Base-by-base conservation (phyloP, 2,113 vertebrate genomes). In the Salvator merianae region DNA sequence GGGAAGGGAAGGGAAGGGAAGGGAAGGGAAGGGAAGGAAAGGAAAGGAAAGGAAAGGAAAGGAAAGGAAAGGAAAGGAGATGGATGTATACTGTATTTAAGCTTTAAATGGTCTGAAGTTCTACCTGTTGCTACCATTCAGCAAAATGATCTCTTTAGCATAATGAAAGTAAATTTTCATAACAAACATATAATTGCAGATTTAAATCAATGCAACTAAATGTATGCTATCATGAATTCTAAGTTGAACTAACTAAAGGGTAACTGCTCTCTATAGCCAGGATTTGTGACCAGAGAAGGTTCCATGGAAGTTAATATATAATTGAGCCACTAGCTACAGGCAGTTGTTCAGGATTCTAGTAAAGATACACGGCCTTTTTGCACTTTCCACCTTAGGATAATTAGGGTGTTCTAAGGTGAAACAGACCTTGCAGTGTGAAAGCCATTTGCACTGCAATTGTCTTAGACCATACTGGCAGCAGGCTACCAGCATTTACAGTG, bases 41-140 rank as follows among this genome's bases (percentile, higher is more conserved):
- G n/a, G n/a, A n/a, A n/a, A n/a, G n/a, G n/a, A n/a, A n/a, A n/a
- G n/a, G n/a, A n/a, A n/a, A n/a, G n/a, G n/a, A n/a, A n/a, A n/a
- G n/a, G n/a, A n/a, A n/a, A n/a, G n/a, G n/a, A n/a, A n/a, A n/a
- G n/a, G n/a, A n/a, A n/a, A n/a, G n/a, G n/a, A n/a, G n/a, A 20
- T 20, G 5, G 4, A 4, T 59, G 55, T 4, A 59, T 20, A 71
- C 14, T 50, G 5, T 20, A 62, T 83, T 83, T 59, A 78, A 3
- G 6, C 43, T 2, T 7, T 59, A 47, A 73, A 76, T 13, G 8
- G 82, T 90, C 82, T 7, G 72, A 59, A 73, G 75, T 28, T 82
- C 32, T 92, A 92, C 72, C 81, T 74, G 71, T 90, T 77, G 83
- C 85, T 50, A 85, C 74, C 16, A 87, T 88, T 77, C 38, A 84